These are phyloP conservation scores for Saccostrea echinata DNA, from an alignment of 1,140 invertebrate species.

Conservation along the genomic window DNA sequence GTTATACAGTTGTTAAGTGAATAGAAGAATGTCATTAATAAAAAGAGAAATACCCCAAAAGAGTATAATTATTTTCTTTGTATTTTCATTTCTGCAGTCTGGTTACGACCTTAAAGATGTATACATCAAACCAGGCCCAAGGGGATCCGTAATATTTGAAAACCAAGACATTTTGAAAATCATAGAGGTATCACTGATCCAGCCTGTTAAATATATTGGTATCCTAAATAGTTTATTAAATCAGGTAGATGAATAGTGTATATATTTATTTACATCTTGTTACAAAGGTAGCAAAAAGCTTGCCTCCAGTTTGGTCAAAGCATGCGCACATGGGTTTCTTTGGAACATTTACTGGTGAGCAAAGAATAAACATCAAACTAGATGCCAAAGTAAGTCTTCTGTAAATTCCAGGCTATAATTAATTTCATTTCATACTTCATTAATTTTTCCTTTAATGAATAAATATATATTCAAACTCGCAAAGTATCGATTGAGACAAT, in stretches of 20 bases:
- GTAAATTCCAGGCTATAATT: too few relatives aligned
- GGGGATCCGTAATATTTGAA: constrained; percentile 55
- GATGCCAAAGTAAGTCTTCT: constrained; percentile 56
- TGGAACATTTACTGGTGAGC: constrained; percentile 60
- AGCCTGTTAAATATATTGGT: too few relatives aligned
- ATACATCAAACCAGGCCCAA: constrained; percentile 48
- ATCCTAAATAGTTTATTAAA: not conserved
- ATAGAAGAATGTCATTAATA: too few relatives aligned
- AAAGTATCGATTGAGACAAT: too few relatives aligned
- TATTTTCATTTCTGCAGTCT: constrained; percentile 47
- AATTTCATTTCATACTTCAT: too few relatives aligned
- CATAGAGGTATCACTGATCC: constrained; percentile 11
- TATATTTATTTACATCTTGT: not conserved
- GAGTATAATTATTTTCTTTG: not conserved
- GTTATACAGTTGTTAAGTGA: too few relatives aligned
- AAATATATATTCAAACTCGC: too few relatives aligned
- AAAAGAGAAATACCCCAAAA: too few relatives aligned
- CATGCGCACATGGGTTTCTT: constrained; percentile 58
- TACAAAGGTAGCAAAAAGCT: constrained; percentile 56
- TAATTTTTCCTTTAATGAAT: too few relatives aligned
- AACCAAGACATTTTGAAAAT: constrained; percentile 49
- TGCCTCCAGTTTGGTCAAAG: constrained; percentile 60
- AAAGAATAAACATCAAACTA: constrained; percentile 56
- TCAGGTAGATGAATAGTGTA: not conserved
- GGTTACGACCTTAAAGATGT: constrained; percentile 51